Base-by-base conservation (phyloP, 1,140 invertebrate genomes). In the Odontomachus brunneus region DNA sequence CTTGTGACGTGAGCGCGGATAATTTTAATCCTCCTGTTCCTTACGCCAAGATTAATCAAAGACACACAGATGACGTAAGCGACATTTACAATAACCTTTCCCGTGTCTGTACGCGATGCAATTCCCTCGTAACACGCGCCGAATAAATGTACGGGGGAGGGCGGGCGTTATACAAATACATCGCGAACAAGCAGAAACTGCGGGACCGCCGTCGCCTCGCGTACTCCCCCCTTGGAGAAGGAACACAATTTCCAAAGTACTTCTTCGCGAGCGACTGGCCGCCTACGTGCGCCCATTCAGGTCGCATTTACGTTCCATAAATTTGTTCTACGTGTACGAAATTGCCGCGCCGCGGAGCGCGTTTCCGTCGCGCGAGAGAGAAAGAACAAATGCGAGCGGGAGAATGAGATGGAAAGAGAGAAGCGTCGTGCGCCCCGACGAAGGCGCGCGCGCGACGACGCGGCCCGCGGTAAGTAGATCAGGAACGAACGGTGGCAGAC, bases 401-500 rank as follows among this genome's bases (percentile, higher is more conserved):
- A 11, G 38, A 44, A 7, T 0, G 38, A 44, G 38, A 44, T 3
- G 9, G 38, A 44, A 7, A 44, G 38, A 44, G 38, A 44, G 38
- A 44, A 7, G 9, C n/a, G n/a, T n/a, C n/a, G n/a, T n/a, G n/a
- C n/a, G n/a, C n/a, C n/a, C n/a, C n/a, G 38, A 44, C 0, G 29
- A 33, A 33, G 29, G 38, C 38, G 38, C 38, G 38, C 38, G 38
- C 38, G 29, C 14, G 15, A 49, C 14, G 44, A 26, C 19, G 19
- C 48, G 26, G 55, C 74, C 44, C 57, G n/a, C 22, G 29, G 3
- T 33, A 44, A 78, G 65, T 57, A 71, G 51, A 57, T 26, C 17
- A 51, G 33, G 29, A 49, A 33, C 1, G 75, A 44, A 57, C 65
- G 49, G 55, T 11, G 44, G 12, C 69, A 74, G 53, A 17, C 78